phyloP scores from a whole-genome alignment of 2,113 vertebrate species.

The Malurus cyaneus region DNA sequence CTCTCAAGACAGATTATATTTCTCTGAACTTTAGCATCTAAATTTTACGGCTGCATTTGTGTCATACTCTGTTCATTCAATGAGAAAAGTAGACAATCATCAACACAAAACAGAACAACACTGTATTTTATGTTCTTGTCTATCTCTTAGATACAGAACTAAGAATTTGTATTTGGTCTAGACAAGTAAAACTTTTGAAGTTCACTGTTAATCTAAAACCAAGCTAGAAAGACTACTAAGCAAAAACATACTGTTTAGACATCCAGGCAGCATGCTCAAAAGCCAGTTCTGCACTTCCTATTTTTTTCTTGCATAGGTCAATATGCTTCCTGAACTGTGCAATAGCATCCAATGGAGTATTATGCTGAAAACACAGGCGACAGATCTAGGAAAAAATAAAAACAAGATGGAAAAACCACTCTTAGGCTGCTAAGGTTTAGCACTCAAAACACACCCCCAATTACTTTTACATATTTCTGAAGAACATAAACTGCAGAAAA shows the following conservation, averaged over 20 bases:
- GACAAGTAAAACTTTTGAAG: not conserved
- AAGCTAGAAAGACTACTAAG: not conserved
- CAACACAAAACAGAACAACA: not conserved
- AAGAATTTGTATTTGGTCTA: not conserved
- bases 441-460: not conserved
- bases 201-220: not conserved
- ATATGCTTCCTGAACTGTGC: conserved; percentile 98
- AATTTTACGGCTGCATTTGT: not conserved
- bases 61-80: not conserved
- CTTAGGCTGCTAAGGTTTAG: not conserved
- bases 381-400: conserved; percentile 82
- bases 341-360: conserved; percentile 94
- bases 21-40: not conserved
- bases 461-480: not conserved
- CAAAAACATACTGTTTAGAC: conserved; percentile 93
- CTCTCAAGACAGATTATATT: not conserved
- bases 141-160: not conserved
- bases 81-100: not conserved
- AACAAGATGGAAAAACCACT: not conserved
- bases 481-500: not conserved
- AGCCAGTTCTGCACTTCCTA: conserved; percentile 92
- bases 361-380: conserved; percentile 97
- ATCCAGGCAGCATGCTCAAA: conserved; percentile 98
- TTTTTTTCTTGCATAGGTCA: conserved; percentile 97
- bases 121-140: not conserved